Evolutionary conservation across 2,888 invertebrate species (phyloP).

Genomic region (Morpho achilles): DNA sequence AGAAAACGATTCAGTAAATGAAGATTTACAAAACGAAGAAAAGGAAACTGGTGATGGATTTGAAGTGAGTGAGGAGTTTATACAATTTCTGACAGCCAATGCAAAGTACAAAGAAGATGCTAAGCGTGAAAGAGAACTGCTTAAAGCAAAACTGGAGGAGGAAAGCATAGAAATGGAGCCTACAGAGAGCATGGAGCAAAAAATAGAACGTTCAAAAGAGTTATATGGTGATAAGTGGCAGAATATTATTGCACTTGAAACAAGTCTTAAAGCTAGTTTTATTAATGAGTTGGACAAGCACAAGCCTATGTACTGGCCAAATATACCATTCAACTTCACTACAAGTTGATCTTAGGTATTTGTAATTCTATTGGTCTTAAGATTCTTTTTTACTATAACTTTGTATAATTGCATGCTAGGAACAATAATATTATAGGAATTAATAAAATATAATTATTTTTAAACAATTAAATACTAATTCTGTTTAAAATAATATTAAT

Average conservation of each 20-base stretch:
- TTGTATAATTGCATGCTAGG: no score
- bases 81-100: constrained; percentile 80
- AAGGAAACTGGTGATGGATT: constrained; percentile 51
- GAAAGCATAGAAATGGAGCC: constrained; percentile 37
- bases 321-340: constrained; percentile 80
- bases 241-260: constrained; percentile 86
- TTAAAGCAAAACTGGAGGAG: constrained; percentile 38
- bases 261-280: constrained; percentile 82
- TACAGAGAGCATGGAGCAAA: constrained; percentile 37
- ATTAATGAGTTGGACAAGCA: constrained; percentile 80
- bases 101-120: constrained; percentile 73
- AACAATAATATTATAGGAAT: no score
- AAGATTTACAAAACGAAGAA: constrained; percentile 22
- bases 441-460: no score
- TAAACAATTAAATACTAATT: no score
- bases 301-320: constrained; percentile 85
- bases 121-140: constrained; percentile 43
- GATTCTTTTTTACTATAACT: no score
- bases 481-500: no score
- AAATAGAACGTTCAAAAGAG: constrained; percentile 59
- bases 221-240: constrained; percentile 83
- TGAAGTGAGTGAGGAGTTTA: constrained; percentile 81
- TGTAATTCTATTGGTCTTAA: no score
- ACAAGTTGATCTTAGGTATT: constrained; percentile 29
- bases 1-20: constrained; percentile 31